Conservation (phyloP, 2,113 vertebrate species). For the Sula dactylatra region DNA sequence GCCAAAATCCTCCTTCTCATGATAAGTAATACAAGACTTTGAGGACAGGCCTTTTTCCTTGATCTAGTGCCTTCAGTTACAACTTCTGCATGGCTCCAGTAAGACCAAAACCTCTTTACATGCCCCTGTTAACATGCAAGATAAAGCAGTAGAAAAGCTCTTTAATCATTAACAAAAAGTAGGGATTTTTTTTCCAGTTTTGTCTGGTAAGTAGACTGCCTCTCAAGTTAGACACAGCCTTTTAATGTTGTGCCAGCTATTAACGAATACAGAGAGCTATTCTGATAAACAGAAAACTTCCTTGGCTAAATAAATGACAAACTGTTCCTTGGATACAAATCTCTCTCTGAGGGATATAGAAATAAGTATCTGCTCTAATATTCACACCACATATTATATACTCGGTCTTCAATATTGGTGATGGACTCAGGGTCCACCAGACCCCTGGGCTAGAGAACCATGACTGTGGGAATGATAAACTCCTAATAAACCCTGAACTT, state of each 20-base stretch:
- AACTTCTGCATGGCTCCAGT: neutral
- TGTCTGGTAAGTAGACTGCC: neutral
- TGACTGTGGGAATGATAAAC: no score
- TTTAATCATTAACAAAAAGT: neutral
- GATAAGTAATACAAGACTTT: neutral
- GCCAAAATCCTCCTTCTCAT: neutral
- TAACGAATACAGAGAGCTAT: neutral
- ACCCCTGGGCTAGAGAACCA: no score
- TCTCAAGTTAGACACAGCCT: neutral
- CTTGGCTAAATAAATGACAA: neutral
- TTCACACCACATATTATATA: neutral
- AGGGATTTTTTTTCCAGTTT: neutral
- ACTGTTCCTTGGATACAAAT: neutral
- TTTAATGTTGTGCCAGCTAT: constrained; percentile 1
- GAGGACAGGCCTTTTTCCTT: neutral
- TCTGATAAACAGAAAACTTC: neutral
- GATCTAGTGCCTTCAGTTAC: neutral
- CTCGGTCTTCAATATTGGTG: no score
- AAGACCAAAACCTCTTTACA: neutral
- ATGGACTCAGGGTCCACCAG: no score
- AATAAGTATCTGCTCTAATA: neutral
- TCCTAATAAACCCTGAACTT: no score
- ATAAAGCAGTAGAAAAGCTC: neutral
- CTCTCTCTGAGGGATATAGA: neutral
- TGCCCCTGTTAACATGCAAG: neutral